Evolutionary conservation across 2,888 invertebrate species (phyloP).

Genomic region (Papilio gigon): DNA sequence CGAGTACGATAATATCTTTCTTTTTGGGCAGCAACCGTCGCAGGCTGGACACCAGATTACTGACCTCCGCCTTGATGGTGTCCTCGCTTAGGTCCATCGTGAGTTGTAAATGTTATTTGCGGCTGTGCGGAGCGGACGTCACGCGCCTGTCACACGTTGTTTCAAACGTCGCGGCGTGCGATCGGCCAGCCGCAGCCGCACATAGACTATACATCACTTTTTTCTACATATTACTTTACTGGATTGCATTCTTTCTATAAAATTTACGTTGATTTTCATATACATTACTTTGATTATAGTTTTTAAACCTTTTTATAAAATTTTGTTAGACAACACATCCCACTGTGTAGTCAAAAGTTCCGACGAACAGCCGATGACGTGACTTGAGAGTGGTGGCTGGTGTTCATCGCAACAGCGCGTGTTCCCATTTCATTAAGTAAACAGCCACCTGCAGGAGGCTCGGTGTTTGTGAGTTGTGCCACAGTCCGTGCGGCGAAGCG

Average conservation of each 20-base stretch:
- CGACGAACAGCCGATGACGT: background rate
- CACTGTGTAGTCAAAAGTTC: background rate
- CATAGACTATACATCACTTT: conserved; percentile 7
- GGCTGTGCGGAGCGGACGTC: conserved; percentile 69
- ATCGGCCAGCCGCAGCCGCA: conserved; percentile 27
- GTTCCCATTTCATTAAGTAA: conserved; percentile 25
- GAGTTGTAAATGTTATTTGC: conserved; percentile 58
- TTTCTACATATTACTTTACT: background rate
- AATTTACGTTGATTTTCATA: no score
- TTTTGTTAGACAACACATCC: no score
- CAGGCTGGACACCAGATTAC: conserved; percentile 65
- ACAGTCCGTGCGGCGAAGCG: background rate
- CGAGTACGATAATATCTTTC: conserved; percentile 62
- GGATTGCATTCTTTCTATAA: no score
- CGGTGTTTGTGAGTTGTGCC: conserved; percentile 1
- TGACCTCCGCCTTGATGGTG: conserved; percentile 69
- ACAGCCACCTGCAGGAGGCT: background rate
- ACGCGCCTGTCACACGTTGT: conserved; percentile 70
- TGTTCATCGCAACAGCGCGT: background rate
- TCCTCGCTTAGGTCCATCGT: conserved; percentile 76
- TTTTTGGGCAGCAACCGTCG: conserved; percentile 72
- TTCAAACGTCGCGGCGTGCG: conserved; percentile 58
- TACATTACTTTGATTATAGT: no score
- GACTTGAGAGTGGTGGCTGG: background rate
- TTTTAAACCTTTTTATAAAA: no score